phyloP scores from a whole-genome alignment of 2,797 vertebrate genomes.

The Babyrousa celebensis region DNA sequence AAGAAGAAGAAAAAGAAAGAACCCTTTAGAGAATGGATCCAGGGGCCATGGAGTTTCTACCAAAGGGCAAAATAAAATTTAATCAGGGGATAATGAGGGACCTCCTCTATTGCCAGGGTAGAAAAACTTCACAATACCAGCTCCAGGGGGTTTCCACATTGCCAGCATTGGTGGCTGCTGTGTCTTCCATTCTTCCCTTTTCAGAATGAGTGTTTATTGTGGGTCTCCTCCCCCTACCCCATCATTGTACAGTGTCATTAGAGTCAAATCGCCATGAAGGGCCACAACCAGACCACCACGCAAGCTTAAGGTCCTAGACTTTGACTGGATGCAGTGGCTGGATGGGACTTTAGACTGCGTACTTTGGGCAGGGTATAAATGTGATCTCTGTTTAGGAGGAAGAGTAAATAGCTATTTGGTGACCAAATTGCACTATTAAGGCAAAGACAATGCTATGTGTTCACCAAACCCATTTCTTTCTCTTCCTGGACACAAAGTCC shows the following conservation, averaged over 20 bases:
- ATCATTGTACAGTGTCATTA: not conserved
- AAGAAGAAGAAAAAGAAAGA: not conserved
- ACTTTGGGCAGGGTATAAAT: not conserved
- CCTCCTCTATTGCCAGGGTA: not conserved
- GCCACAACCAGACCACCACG: not conserved
- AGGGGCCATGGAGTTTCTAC: not conserved
- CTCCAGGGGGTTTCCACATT: not conserved
- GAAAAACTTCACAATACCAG: not conserved
- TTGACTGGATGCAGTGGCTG: not conserved
- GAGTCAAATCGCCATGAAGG: not conserved
- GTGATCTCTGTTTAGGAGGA: not conserved
- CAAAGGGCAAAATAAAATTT: not conserved
- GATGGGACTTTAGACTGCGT: not conserved
- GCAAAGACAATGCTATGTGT: not conserved
- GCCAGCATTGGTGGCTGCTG: not conserved
- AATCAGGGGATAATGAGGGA: not conserved
- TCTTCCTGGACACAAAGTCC: not conserved
- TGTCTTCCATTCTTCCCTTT: not conserved
- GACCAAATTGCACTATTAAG: not conserved
- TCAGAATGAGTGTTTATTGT: not conserved
- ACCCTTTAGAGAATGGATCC: not conserved
- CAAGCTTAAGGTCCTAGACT: not conserved
- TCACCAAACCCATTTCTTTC: not conserved
- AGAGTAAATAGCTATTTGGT: conserved; percentile 19
- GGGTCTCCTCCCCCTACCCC: not conserved